Percentiles rank a stretch among this genome's conserved stretches.
Evolutionary conservation across 1,140 invertebrate genomes (phyloP).

Genomic region (Drosophila albomicans): DNA sequence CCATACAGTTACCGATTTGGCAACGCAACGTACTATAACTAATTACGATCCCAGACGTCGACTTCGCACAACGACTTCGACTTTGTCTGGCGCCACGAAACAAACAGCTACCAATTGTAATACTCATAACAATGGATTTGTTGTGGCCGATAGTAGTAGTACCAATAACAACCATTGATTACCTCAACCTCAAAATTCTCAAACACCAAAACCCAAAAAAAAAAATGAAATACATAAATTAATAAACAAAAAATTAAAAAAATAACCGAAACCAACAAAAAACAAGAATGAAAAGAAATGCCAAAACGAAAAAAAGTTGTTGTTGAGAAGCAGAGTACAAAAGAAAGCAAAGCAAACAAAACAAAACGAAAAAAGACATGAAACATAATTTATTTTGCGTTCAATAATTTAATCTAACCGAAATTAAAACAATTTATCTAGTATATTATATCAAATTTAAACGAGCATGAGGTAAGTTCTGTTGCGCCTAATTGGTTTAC

Average conservation of each 20-base stretch:
- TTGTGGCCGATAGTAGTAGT: conserved; percentile 82
- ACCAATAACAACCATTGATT: conserved; percentile 64
- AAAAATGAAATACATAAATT: conserved; percentile 14
- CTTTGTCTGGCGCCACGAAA: conserved; percentile 74
- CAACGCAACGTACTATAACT: conserved; percentile 81
- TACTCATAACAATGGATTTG: conserved; percentile 72
- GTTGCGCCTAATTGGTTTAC: conserved; percentile 77
- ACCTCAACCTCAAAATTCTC: conserved; percentile 50
- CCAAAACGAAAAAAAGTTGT: conserved; percentile 56
- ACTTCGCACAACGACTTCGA: conserved; percentile 70
- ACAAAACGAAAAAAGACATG: conserved; percentile 57
- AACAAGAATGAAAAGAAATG: conserved; percentile 36
- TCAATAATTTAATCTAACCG: conserved; percentile 73
- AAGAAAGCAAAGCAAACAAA: not conserved
- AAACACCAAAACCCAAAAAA: conserved; percentile 35
- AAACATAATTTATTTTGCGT: conserved; percentile 71
- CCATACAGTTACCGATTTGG: conserved; percentile 83
- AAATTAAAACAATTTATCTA: conserved; percentile 57
- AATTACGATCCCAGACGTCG: conserved; percentile 83
- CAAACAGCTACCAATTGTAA: conserved; percentile 64
- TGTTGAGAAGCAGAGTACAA: conserved; percentile 69
- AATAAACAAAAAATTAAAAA: conserved; percentile 27
- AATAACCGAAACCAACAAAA: conserved; percentile 41
- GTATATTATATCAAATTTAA: conserved; percentile 64
- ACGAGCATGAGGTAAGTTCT: conserved; percentile 82